phyloP scores from a whole-genome alignment of 2,888 invertebrate species.

The Tuberolachnus salignus region DNA sequence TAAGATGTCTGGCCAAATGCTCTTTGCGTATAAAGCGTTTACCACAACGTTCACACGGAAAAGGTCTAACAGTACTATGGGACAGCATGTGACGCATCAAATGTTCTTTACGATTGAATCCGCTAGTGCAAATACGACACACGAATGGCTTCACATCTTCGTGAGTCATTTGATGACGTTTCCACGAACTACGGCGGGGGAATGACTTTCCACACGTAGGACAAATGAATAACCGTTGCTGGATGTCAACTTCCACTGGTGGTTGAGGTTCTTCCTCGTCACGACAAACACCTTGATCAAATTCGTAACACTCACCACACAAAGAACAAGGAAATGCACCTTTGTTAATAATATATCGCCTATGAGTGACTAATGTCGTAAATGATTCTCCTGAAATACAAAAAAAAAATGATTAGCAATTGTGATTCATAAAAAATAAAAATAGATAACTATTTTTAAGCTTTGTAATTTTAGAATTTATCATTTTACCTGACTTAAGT shows the following conservation, averaged over 20 bases:
- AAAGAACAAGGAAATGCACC: slow-evolving; percentile 61
- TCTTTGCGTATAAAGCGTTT: slow-evolving; percentile 61
- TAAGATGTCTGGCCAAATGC: slow-evolving; percentile 60
- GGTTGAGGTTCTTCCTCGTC: slow-evolving; percentile 57
- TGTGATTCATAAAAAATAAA: background rate
- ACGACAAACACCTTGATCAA: slow-evolving; percentile 59
- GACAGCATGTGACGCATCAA: slow-evolving; percentile 60
- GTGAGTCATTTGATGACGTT: slow-evolving; percentile 60
- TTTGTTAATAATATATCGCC: slow-evolving; percentile 61
- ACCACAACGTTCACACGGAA: slow-evolving; percentile 59
- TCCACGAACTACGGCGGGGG: slow-evolving; percentile 60
- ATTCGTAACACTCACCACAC: slow-evolving; percentile 60
- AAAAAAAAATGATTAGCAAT: background rate
- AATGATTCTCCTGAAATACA: slow-evolving; percentile 39
- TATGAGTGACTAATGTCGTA: slow-evolving; percentile 58
- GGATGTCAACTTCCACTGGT: slow-evolving; percentile 56
- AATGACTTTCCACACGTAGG: slow-evolving; percentile 60
- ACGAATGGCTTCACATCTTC: slow-evolving; percentile 60
- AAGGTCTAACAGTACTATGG: slow-evolving; percentile 60
- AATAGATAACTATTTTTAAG: background rate
- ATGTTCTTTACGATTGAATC: slow-evolving; percentile 61
- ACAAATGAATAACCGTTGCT: slow-evolving; percentile 59
- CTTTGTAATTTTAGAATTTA: background rate
- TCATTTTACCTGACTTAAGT: slow-evolving; percentile 46
- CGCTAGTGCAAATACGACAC: slow-evolving; percentile 60